A percentile compares a stretch with the other conserved stretches of the same genome.
These are phyloP conservation scores for Coluber constrictor DNA, from an alignment of 2,797 vertebrate species.

Conservation along the genomic window DNA sequence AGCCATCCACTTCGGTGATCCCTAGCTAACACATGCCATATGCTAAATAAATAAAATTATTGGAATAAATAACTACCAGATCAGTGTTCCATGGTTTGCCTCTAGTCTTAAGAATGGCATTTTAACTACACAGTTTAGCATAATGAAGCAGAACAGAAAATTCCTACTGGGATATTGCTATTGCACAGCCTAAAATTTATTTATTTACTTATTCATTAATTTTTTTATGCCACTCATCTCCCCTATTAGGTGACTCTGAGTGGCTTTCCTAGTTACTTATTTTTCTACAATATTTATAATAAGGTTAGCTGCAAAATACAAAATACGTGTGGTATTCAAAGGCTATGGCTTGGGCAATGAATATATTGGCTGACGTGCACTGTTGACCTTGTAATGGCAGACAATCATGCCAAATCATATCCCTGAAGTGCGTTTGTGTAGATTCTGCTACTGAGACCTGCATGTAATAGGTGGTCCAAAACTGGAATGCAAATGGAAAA, in stretches of 20 bases:
- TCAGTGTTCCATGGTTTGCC: neutral
- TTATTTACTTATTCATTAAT: neutral
- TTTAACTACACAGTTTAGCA: neutral
- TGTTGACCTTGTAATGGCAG: neutral
- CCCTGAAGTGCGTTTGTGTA: constrained; percentile 2
- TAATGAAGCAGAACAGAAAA: neutral
- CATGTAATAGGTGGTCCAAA: constrained; percentile 33
- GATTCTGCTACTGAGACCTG: constrained; percentile 20
- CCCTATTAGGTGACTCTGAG: neutral
- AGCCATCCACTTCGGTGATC: too few species aligned
- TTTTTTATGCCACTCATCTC: neutral
- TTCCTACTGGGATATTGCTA: neutral
- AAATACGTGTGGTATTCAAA: fast-evolving
- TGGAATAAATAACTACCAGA: neutral
- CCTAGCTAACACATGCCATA: too few species aligned
- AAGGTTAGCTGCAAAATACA: neutral
- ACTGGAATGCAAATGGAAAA: constrained; percentile 64
- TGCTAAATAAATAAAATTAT: too few species aligned
- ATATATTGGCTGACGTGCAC: neutral
- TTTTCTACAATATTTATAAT: neutral
- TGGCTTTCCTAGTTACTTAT: neutral
- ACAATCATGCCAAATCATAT: neutral
- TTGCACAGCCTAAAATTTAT: neutral
- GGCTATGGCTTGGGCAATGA: neutral
- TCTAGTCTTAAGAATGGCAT: neutral